phyloP scores from a whole-genome alignment of 2,888 invertebrate genomes.

The Pachliopta kotzebuea region DNA sequence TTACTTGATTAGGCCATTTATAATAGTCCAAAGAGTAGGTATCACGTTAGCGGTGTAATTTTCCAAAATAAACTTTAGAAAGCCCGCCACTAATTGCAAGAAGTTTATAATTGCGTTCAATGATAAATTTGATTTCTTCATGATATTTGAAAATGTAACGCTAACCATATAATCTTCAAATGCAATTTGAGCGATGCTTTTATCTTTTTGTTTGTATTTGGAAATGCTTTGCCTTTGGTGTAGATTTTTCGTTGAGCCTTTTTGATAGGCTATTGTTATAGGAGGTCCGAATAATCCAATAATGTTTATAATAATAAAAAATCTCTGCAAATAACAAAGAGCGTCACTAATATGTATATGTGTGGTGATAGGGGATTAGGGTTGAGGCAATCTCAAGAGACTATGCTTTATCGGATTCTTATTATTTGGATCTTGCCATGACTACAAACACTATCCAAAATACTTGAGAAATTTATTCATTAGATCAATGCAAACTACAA shows the following conservation, averaged over 20 bases:
- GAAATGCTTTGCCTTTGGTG: background rate
- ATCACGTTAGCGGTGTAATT: constrained; percentile 32
- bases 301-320: background rate
- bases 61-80: constrained; percentile 31
- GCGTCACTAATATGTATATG: too few relatives aligned
- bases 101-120: constrained; percentile 12
- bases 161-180: background rate
- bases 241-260: background rate
- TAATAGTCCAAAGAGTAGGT: constrained; percentile 31
- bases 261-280: background rate
- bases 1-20: constrained; percentile 31
- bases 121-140: background rate
- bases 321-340: constrained; percentile 8
- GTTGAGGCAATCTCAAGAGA: too few relatives aligned
- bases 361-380: too few relatives aligned
- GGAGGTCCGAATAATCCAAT: background rate
- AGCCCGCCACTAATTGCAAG: constrained; percentile 27
- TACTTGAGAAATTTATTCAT: too few relatives aligned
- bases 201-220: background rate
- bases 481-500: too few relatives aligned
- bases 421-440: too few relatives aligned
- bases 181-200: background rate
- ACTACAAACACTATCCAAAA: too few relatives aligned
- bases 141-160: background rate
- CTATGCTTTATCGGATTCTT: too few relatives aligned